Evolutionary conservation across 2,113 vertebrate species (phyloP), one percentile per base, ranked within the genome.

Genomic region (Chloropsis cyanopogon): DNA sequence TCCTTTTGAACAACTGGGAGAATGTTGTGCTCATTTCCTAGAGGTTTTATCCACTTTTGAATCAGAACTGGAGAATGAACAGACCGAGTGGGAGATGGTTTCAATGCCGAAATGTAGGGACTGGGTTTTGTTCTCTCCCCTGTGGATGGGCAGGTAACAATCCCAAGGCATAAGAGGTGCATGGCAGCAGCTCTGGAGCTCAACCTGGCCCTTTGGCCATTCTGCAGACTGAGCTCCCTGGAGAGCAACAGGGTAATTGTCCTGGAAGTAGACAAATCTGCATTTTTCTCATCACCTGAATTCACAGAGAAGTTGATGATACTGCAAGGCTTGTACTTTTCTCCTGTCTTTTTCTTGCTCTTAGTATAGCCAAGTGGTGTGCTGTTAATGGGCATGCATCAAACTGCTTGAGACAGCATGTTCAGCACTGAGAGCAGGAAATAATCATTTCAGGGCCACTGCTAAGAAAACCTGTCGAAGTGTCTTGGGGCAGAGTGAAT

Each of bases 401-500:
- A 72, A 97, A 97, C 80, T 90, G 93, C 92, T 93, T 93, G 92
- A 90, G 93, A 78, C 95, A 95, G 92, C 95, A 94, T 26, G 88
- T 82, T 96, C 88, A 82, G 86, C 82, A 56, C 83, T 50, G 92
- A 95, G 96, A 97, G 64, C 53, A 76, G 50, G 82, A 94, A 94
- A 88, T 75, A 57, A 97, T 95, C 71, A 81, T 92, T 96, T 87
- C 91, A 87, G 94, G 92, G 86, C 93, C 73, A 68, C 75, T 87
- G 92, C 91, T 95, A 95, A 92, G 96, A 82, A 97, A 97, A 96
- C 89, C 71, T 87, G 95, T 96, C 42, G 88, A 97, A 94, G 87
- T 86, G 89, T 94, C 95, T 94, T 82, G 88, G 87, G 82, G 94
- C 90, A 97, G 91, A 95, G 87, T 76, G 95, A 96, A 97, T 97